Evolutionary conservation across 2,797 vertebrate genomes (phyloP).

Genomic region (Sebastes alutus): DNA sequence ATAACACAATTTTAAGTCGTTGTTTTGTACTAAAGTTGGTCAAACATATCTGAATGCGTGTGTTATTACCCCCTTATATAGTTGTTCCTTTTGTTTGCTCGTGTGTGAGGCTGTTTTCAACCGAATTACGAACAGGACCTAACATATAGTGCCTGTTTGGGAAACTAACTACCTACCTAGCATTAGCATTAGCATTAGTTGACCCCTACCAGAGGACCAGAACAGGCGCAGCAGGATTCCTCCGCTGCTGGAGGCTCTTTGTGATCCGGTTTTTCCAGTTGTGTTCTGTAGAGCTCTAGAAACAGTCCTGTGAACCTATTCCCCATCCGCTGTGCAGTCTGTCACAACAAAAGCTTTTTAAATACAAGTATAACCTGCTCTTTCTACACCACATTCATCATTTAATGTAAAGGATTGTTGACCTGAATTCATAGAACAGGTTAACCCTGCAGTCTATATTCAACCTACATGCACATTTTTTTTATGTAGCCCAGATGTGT

Average conservation of each 20-base stretch:
- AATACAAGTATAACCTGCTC: background rate
- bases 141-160: background rate
- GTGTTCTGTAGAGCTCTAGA: background rate
- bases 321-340: background rate
- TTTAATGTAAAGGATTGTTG: background rate
- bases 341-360: background rate
- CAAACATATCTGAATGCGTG: background rate
- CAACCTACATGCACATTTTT: rapidly evolving
- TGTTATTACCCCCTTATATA: no score
- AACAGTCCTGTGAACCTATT: background rate
- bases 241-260: background rate
- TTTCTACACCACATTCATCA: background rate
- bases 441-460: background rate
- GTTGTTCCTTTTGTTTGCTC: background rate
- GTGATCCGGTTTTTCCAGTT: background rate
- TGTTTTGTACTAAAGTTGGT: background rate
- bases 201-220: no score
- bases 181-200: background rate
- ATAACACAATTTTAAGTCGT: no score
- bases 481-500: no score
- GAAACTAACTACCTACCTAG: background rate
- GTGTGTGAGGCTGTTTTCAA: background rate
- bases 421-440: background rate
- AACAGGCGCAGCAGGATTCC: background rate
- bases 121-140: background rate